Evolutionary conservation across 37 sponge, comb jelly and placozoan genomes (phyloP), one percentile per base, ranked within the genome.

Genomic region (Theonella swinhoei): DNA sequence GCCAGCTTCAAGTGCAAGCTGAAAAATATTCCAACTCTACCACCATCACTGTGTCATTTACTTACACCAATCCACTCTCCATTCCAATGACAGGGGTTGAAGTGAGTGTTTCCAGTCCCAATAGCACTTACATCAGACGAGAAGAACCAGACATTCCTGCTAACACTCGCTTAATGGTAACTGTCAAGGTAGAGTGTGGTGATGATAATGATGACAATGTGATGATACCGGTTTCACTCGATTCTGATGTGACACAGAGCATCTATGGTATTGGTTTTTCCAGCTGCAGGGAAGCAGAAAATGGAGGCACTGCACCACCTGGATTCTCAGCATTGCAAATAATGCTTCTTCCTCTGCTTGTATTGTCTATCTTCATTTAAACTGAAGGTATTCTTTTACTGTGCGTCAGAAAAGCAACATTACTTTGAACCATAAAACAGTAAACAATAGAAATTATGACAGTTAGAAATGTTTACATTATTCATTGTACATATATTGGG

Each of bases 161-260:
- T 19, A 72, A 24, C 19, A 40, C 26, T 72, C 39, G 41, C 42
- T 72, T 39, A 9, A 72, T 40, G 4, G 24, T 40, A 34, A 72
- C 73, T 9, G 25, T 72, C 73, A 35, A 25, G 4, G 40, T 72
- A 29, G 26, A 35, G 20, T 72, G 73, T 38, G 73, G 73, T 39
- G 40, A 72, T 35, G 25, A 72, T 19, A 24, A 29, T n/a, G 73
- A 72, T 9, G 34, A 40, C 39, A 24, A 72, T 38, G 73, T 72
- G 42, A 72, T 72, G 73, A 72, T 72, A 72, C 73, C 73, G 34
- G 42, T 72, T 34, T 72, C 73, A 7, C 73, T 72, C 14, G 73
- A 72, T 72, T 72, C 73, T 38, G 73, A 34, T 72, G 73, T 35
- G 17, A 72, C 73, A 11, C 73, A 72, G 39, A 72, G 73, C 34